These are phyloP conservation scores for Lacanobia wlatinum DNA, from an alignment of 2,888 invertebrate species.

Conservation along the genomic window DNA sequence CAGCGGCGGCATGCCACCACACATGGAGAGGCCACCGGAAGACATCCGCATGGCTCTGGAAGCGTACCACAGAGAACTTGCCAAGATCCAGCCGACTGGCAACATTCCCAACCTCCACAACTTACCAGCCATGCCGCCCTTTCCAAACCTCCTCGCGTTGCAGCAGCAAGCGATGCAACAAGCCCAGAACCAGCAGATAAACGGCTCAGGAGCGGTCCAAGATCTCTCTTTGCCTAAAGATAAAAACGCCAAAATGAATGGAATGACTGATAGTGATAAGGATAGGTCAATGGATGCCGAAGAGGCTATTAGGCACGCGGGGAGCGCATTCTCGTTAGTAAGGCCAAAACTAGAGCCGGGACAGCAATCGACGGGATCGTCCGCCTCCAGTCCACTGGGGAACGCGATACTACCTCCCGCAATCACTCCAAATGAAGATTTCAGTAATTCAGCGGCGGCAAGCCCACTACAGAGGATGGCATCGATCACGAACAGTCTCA, in stretches of 20 bases:
- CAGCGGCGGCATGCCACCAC: constrained; percentile 93
- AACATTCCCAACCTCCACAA: constrained; percentile 91
- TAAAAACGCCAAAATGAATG: constrained; percentile 92
- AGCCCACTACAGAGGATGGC: constrained; percentile 99
- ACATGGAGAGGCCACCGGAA: constrained; percentile 92
- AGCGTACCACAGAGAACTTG: constrained; percentile 97
- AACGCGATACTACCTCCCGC: constrained; percentile 97
- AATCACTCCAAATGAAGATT: constrained; percentile 95
- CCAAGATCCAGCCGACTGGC: constrained; percentile 94
- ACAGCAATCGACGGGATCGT: constrained; percentile 93
- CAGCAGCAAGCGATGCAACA: constrained; percentile 92
- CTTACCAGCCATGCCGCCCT: constrained; percentile 90
- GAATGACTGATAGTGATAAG: constrained; percentile 93
- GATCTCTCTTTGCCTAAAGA: constrained; percentile 96
- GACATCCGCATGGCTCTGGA: constrained; percentile 97
- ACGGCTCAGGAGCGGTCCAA: constrained; percentile 93
- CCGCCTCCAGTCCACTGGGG: constrained; percentile 95
- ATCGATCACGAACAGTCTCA: constrained; percentile 98
- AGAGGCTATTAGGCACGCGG: constrained; percentile 94
- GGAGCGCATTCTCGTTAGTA: constrained; percentile 96
- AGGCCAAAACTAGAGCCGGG: constrained; percentile 96
- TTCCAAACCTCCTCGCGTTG: constrained; percentile 93
- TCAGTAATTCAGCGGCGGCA: constrained; percentile 95
- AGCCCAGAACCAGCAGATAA: constrained; percentile 89
- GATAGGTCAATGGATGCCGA: constrained; percentile 91